Conservation (phyloP, 2,888 invertebrate genomes). For the Clusia tigrina region DNA sequence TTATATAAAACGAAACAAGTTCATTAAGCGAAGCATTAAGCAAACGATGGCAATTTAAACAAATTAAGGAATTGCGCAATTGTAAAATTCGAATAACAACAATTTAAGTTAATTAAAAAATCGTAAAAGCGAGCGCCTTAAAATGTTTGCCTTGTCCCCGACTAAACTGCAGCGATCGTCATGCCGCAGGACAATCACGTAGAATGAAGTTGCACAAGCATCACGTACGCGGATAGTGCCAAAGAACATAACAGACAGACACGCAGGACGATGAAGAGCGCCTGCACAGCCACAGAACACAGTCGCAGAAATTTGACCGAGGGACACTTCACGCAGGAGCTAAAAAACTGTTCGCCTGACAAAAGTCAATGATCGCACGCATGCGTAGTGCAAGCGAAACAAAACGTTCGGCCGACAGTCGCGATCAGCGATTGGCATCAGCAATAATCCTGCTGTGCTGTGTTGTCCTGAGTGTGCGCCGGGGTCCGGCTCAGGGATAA, state of each 20-base stretch:
- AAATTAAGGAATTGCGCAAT: neutral
- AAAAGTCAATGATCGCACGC: constrained; percentile 40
- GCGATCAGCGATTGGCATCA: neutral
- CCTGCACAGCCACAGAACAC: neutral
- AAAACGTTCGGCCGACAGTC: neutral
- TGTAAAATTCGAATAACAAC: neutral
- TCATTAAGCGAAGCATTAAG: neutral
- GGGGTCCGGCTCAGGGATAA: too few species aligned
- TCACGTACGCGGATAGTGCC: too few species aligned
- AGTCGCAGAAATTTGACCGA: neutral
- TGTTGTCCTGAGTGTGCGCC: too few species aligned
- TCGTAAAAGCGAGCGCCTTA: neutral
- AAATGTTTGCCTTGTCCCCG: neutral
- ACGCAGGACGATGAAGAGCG: neutral
- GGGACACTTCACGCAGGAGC: neutral
- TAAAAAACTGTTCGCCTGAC: constrained; percentile 39
- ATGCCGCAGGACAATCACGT: too few species aligned
- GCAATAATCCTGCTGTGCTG: neutral
- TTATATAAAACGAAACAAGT: neutral
- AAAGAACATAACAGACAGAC: too few species aligned
- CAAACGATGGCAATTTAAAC: neutral
- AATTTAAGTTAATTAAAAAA: neutral
- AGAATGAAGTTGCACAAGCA: too few species aligned
- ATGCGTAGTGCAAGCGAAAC: neutral
- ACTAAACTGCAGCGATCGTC: too few species aligned